Evolutionary conservation across 2,888 invertebrate species (phyloP).

Genomic region (Galerucella nymphaeae): DNA sequence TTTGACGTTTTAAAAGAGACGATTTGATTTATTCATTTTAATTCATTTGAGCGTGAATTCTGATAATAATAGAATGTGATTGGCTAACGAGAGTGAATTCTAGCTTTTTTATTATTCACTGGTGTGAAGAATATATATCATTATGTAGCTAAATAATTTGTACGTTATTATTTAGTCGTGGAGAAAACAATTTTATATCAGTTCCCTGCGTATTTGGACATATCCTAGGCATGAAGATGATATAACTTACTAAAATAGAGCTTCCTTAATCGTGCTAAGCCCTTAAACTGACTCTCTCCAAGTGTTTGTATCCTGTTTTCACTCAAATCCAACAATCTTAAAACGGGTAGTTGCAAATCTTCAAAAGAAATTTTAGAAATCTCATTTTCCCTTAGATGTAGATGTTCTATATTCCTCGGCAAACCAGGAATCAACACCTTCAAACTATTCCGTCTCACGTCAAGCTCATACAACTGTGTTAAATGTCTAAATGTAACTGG

Average conservation of each 20-base stretch:
- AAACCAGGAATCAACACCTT: conserved; percentile 82
- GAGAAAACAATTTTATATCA: too few relatives aligned
- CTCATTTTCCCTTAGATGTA: conserved; percentile 76
- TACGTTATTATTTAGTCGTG: too few relatives aligned
- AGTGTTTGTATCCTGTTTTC: conserved; percentile 80
- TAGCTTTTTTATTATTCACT: too few relatives aligned
- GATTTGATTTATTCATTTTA: too few relatives aligned
- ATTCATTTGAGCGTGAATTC: too few relatives aligned
- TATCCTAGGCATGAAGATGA: too few relatives aligned
- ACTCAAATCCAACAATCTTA: conserved; percentile 80
- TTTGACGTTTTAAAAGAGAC: too few relatives aligned
- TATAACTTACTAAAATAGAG: conserved; percentile 73
- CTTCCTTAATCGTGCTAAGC: conserved; percentile 74
- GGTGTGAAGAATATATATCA: too few relatives aligned
- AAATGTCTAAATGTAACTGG: conserved; percentile 82
- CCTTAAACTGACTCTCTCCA: conserved; percentile 73
- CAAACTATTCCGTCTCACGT: conserved; percentile 78
- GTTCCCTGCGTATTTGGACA: too few relatives aligned
- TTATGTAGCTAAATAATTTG: too few relatives aligned
- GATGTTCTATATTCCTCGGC: conserved; percentile 80
- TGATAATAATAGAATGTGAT: too few relatives aligned
- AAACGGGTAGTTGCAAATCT: conserved; percentile 76
- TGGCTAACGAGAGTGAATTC: too few relatives aligned
- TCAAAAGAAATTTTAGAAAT: conserved; percentile 75
- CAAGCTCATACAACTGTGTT: conserved; percentile 81